phyloP scores from a whole-genome alignment of 1,140 invertebrate species.

The Drosophila aff. region DNA sequence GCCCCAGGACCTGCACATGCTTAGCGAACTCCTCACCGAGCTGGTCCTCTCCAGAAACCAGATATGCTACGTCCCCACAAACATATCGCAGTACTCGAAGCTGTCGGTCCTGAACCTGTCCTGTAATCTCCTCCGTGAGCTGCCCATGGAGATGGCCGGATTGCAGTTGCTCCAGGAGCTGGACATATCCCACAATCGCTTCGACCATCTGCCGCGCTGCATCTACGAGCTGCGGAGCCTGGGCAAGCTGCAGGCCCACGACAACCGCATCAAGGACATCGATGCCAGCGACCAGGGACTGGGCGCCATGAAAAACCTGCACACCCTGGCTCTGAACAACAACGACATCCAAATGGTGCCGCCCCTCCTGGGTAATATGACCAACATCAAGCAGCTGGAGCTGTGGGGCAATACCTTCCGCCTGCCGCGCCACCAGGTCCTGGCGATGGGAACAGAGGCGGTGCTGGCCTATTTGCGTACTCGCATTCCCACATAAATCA shows the following conservation, averaged over 20 bases:
- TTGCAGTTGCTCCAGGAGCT: constrained; percentile 37
- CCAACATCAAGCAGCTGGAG: constrained; percentile 88
- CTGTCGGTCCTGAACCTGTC: constrained; percentile 32
- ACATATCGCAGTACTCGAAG: constrained; percentile 58
- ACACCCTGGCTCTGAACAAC: constrained; percentile 91
- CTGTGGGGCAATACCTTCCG: constrained; percentile 94
- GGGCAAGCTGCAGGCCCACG: constrained; percentile 41
- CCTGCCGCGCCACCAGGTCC: constrained; percentile 92
- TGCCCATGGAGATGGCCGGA: constrained; percentile 57
- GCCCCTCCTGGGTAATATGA: constrained; percentile 92
- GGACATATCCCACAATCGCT: constrained; percentile 61
- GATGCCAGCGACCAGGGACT: constrained; percentile 88
- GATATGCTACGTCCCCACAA: constrained; percentile 40
- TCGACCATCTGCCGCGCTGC: constrained; percentile 47
- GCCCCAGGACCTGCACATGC: constrained; percentile 27
- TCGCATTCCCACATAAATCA: constrained; percentile 87
- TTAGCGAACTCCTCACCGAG: constrained; percentile 43
- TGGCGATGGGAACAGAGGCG: constrained; percentile 92
- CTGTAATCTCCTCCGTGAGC: constrained; percentile 45
- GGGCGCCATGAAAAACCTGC: constrained; percentile 88
- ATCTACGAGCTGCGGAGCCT: constrained; percentile 49
- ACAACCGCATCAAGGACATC: constrained; percentile 90
- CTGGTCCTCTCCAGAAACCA: constrained; percentile 49
- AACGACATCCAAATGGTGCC: constrained; percentile 92
- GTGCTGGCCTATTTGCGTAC: constrained; percentile 92